Base-by-base conservation (phyloP, 2,113 vertebrate genomes). In the Aegithalos caudatus region DNA sequence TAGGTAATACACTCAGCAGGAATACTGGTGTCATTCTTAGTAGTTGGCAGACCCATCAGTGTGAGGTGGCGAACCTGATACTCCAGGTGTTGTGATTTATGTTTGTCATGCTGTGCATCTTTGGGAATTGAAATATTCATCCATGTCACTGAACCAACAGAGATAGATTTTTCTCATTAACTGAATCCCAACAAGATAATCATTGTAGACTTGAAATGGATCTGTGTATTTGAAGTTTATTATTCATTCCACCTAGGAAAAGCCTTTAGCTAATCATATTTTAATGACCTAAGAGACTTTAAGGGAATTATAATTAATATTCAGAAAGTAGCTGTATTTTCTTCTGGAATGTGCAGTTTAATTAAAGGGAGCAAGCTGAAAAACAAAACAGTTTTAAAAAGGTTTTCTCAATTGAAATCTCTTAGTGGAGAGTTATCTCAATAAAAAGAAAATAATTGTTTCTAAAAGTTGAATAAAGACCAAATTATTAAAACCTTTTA, bases 251-350 rank as follows among this genome's bases (percentile, higher is more conserved):
- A 64, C 62, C 50, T 86, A 73, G 91, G 82, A 90, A 96, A 88
- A 73, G 21, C 65, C 57, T 87, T 77, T 89, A 79, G 86, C 88
- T 94, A 95, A 95, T 91, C 56, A 66, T 65, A 88, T 74, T 96
- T 88, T 91, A 96, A 97, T 92, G 76, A 93, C 87, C 28, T 88
- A 81, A 42, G 66, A 73, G 83, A 96, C 15, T 80, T 83, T 58
- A 90, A 82, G 37, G 53, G 71, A 96, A 51, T 45, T 72, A 88
- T 40, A 92, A 87, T 92, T 88, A 91, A 69, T 95, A 95, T 88
- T 79, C 37, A 40, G 81, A 93, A 85, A 57, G 18, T 48, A 57
- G 37, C 37, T 78, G 5, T 40, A 70, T 76, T 89, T 90, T 89
- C n/a, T 88, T 85, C 31, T 90, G 61, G 27, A 70, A 31, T 86